Base-by-base conservation (phyloP, 2,797 vertebrate genomes). In the Esox lucius region DNA sequence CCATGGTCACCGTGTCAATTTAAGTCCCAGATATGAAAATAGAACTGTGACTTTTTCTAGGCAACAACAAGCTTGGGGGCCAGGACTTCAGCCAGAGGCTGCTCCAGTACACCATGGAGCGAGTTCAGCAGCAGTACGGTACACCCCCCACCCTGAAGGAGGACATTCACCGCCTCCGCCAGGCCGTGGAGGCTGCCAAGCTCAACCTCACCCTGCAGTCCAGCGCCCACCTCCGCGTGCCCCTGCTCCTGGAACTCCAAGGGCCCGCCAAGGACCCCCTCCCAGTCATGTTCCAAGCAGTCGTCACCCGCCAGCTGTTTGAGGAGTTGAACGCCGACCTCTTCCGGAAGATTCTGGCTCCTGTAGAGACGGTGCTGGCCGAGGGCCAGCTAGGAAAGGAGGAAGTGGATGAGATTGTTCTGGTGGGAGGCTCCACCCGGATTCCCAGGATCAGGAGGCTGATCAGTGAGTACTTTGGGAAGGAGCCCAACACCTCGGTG, bases 71-170 rank as follows among this genome's bases (percentile, higher is more conserved):
- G 84, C 93, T 99, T 16, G 98, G 98, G 74, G 98, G 98, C 51
- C 98, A 99, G 74, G 98, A 99, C 89, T 99, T 99, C 91, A 99
- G 96, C 85, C 97, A 99, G 87, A 91, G 97, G 77, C 78, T 99
- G 85, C 91, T 99, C 78, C 95, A 96, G 87, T 93, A 95, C 79
- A 88, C 94, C 2, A 94, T 93, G 3, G 93, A 96, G 74, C 90
- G 88, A 68, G 94, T 97, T 13, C 89, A 42, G 3, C 92, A 94
- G 75, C 91, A 61, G 0, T 95, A 95, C 0, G 96, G 96, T 1
- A 87, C 94, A 42, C 13, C 93, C 0, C 96, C 95, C 0, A 89
- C 93, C 16, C 92, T 93, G 42, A 97, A 98, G 84, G 96, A 96
- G 86, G 98, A 99, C 91, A 93, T 97, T 80, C 96, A 99, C 85